Percentiles rank a stretch among this genome's conserved stretches.
phyloP scores from a whole-genome alignment of 2,797 vertebrate species.

The Coregonus suidteri region DNA sequence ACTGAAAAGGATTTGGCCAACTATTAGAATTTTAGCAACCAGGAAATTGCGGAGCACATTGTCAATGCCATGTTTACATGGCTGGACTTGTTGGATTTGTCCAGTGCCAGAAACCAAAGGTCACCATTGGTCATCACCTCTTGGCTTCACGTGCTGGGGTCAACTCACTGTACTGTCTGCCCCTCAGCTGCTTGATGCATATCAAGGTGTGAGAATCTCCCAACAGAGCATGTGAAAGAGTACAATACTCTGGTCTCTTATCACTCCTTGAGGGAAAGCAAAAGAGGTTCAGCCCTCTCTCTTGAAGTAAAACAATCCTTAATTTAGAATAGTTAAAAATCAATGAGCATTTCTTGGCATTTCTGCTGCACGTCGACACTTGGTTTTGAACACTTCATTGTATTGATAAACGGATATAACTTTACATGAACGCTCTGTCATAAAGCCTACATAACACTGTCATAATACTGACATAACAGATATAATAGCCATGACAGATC shows the following conservation, averaged over 20 bases:
- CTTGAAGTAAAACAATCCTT: not conserved
- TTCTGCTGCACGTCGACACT: not conserved
- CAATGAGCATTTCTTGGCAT: not conserved
- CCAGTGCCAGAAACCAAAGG: constrained; percentile 23
- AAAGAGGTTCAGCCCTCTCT: too few species aligned
- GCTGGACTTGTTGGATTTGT: constrained; percentile 37
- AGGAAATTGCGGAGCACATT: not conserved
- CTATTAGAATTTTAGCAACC: too few species aligned
- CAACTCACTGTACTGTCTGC: constrained; percentile 15
- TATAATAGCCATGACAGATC: too few species aligned
- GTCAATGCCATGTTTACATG: constrained; percentile 34
- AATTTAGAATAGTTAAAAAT: not conserved
- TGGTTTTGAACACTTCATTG: not conserved
- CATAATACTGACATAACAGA: too few species aligned
- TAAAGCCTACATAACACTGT: too few species aligned
- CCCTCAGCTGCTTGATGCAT: constrained; percentile 47
- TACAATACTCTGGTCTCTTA: constrained; percentile 15
- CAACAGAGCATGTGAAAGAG: constrained; percentile 15
- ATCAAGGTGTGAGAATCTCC: constrained; percentile 23
- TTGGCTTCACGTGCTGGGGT: constrained; percentile 31
- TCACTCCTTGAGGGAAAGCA: not conserved
- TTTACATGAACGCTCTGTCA: not conserved
- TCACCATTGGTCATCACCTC: constrained; percentile 50
- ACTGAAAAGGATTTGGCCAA: too few species aligned
- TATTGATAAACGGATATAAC: not conserved